Base-by-base conservation (phyloP, 1,140 invertebrate genomes). In the Drosophila equinoxialis region DNA sequence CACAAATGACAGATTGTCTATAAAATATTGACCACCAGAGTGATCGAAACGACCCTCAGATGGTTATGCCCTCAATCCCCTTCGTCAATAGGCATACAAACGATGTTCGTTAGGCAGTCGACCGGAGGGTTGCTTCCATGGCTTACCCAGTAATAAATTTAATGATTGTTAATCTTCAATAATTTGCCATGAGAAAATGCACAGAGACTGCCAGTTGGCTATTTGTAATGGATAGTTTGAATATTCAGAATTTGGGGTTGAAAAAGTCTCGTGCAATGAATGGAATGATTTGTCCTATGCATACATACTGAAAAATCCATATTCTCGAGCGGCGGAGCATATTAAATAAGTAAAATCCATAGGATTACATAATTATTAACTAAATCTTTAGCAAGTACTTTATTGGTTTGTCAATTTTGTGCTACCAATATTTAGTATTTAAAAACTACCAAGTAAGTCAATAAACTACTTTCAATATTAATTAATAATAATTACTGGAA, bases 101-200 rank as follows among this genome's bases (percentile, higher is more conserved):
- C 75, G 71, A 75, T 78, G 82, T 77, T 79, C 65, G 74, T 71
- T 77, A 67, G 69, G 57, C 14, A 35, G 39, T 26, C 10, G 20
- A 33, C 8, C 54, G 48, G 77, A 71, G 77, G 85, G 85, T 84
- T 73, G 79, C 17, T 51, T 51, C 45, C 7, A 51, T 39, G 55
- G 54, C 6, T 42, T n/a, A 58, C 17, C 20, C 20, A 23, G 71
- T 74, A 80, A 78, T 89, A 89, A 89, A 83, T 89, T 71, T 84
- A 84, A 89, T 81, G 82, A 89, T 89, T 82, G 74, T 89, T 89
- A 89, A 89, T 89, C 84, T 83, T 81, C 63, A 68, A 89, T 89
- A 89, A 89, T 89, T 89, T 89, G 80, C 77, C 84, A 81, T 89
- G 84, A 89, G 84, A 89, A 89, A 89, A 84, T 74, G 48, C 39